Percentiles rank a stretch among this genome's conserved stretches.
These are phyloP conservation scores for Sisor rabdophorus DNA, from an alignment of 2,113 vertebrate genomes.

Conservation along the genomic window DNA sequence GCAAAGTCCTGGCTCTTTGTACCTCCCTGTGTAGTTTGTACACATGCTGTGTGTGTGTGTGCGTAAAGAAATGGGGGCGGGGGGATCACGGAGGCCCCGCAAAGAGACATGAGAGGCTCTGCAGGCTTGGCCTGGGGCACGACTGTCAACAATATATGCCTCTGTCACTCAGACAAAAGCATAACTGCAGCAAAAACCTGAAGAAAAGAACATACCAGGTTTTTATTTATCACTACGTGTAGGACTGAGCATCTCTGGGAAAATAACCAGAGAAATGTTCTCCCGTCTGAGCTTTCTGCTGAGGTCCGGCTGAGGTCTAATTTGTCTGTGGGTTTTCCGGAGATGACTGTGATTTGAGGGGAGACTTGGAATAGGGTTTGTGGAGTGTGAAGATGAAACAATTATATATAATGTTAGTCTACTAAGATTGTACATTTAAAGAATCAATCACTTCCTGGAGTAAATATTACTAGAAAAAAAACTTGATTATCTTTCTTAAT, in stretches of 20 bases:
- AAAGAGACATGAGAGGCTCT: conserved; percentile 60
- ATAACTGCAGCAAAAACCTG: conserved; percentile 34
- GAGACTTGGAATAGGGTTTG: neutral
- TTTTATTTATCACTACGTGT: conserved; percentile 10
- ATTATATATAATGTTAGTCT: neutral
- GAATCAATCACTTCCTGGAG: conserved; percentile 52
- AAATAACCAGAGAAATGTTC: neutral
- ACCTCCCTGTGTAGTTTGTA: conserved; percentile 53
- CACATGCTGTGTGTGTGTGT: conserved; percentile 45
- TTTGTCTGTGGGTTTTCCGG: neutral
- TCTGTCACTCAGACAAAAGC: conserved; percentile 55
- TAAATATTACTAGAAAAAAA: conserved; percentile 49
- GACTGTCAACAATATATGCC: conserved; percentile 67
- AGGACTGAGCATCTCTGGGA: neutral
- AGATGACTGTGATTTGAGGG: neutral
- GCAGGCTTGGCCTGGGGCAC: conserved; percentile 63
- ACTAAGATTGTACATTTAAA: neutral
- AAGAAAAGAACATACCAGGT: conserved; percentile 11
- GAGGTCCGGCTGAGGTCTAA: neutral
- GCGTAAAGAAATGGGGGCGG: conserved; percentile 44
- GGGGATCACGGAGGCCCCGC: conserved; percentile 59
- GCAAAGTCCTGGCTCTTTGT: conserved; percentile 46
- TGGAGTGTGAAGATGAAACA: neutral
- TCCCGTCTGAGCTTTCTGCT: too few species aligned
- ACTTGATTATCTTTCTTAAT: too few species aligned